phyloP scores from a whole-genome alignment of 2,888 invertebrate species.

The Campoplex nolae region DNA sequence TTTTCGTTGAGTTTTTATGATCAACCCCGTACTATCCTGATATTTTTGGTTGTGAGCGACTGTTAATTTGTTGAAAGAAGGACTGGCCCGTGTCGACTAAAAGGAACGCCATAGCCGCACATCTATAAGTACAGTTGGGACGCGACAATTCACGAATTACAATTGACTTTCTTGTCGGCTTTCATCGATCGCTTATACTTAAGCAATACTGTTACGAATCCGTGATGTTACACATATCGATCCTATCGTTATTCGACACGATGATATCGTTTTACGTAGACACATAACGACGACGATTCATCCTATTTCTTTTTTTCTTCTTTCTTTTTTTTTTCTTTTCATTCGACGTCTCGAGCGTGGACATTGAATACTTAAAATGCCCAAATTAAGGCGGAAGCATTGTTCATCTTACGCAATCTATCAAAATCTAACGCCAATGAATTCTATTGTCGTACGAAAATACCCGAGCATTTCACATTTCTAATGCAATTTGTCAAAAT shows the following conservation, averaged over 20 bases:
- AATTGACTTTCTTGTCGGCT: constrained; percentile 84
- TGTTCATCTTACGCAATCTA: neutral
- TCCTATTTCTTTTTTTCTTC: constrained; percentile 10
- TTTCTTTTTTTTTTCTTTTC: neutral
- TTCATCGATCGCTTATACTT: constrained; percentile 82
- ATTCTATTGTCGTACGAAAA: neutral
- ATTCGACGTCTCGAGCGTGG: neutral
- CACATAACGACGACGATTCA: constrained; percentile 27
- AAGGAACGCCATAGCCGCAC: constrained; percentile 81
- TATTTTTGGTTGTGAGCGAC: constrained; percentile 69
- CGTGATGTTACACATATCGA: constrained; percentile 79
- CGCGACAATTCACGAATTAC: constrained; percentile 84
- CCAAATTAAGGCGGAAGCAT: neutral
- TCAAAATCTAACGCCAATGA: neutral
- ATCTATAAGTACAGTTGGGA: constrained; percentile 84
- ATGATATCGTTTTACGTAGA: constrained; percentile 22
- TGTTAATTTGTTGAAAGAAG: constrained; percentile 78
- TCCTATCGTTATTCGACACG: constrained; percentile 30
- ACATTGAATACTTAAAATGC: constrained; percentile 15
- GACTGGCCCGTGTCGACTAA: constrained; percentile 81
- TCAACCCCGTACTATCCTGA: constrained; percentile 67
- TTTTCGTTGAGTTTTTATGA: neutral
- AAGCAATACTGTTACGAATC: constrained; percentile 83
- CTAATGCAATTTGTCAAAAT: neutral
- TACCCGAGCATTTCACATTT: neutral